A percentile compares a stretch with the other conserved stretches of the same genome.
Conservation (phyloP, 2,888 invertebrate genomes). For the Harpalus rubripes region DNA sequence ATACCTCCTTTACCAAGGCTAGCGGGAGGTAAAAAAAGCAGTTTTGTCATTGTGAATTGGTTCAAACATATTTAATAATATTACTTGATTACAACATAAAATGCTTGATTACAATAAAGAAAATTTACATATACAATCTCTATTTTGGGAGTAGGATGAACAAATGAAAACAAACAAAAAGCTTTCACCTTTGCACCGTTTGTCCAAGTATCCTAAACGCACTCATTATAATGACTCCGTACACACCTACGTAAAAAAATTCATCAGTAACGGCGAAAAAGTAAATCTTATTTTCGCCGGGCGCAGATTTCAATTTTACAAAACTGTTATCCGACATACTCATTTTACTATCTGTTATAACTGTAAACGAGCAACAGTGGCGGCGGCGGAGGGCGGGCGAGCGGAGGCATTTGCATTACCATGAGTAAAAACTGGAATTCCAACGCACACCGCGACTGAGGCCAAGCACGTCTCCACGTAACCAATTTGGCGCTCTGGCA, state of each 20-base stretch:
- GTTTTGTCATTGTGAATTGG: no score
- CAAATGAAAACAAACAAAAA: slow-evolving; percentile 31
- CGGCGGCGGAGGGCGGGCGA: background rate
- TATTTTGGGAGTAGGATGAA: background rate
- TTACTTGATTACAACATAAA: background rate
- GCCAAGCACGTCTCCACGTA: slow-evolving; percentile 25
- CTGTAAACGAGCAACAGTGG: slow-evolving; percentile 48
- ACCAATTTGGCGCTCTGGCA: background rate
- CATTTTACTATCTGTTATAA: slow-evolving; percentile 67
- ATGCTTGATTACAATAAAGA: no score
- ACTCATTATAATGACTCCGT: slow-evolving; percentile 29
- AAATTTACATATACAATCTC: background rate
- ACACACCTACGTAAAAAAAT: slow-evolving; percentile 56
- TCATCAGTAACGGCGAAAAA: slow-evolving; percentile 62
- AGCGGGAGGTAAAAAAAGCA: no score
- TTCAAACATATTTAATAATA: no score
- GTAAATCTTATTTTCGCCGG: slow-evolving; percentile 64
- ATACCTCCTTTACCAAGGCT: no score
- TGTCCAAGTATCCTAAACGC: slow-evolving; percentile 37
- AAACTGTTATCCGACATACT: slow-evolving; percentile 66
- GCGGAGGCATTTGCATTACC: slow-evolving; percentile 54
- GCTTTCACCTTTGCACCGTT: slow-evolving; percentile 42
- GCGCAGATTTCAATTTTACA: slow-evolving; percentile 66
- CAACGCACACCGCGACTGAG: slow-evolving; percentile 37
- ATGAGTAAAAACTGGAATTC: slow-evolving; percentile 60